These are phyloP conservation scores for Cacatua alba DNA, from an alignment of 2,113 vertebrate species.

Conservation along the genomic window DNA sequence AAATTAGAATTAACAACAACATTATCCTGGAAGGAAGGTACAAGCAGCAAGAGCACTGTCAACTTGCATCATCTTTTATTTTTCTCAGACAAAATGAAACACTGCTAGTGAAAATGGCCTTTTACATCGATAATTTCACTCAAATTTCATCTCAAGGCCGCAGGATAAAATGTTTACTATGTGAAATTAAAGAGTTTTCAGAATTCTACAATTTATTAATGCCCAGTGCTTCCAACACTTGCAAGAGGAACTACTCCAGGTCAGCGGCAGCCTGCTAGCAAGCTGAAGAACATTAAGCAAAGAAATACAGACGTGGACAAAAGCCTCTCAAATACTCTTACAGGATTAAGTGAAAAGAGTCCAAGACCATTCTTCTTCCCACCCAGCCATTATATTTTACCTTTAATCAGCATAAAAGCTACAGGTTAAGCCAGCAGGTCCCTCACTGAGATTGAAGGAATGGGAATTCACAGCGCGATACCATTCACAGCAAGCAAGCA, in stretches of 20 bases:
- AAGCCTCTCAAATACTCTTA: not conserved
- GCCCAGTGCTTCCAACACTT: not conserved
- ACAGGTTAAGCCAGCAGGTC: not conserved
- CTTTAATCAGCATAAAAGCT: not conserved
- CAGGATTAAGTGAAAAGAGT: not conserved
- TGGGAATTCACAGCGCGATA: not conserved
- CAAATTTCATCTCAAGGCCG: not conserved
- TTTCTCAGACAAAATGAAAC: not conserved
- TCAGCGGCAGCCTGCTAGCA: not conserved
- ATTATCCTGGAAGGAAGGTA: not conserved
- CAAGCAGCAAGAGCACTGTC: not conserved
- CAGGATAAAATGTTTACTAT: not conserved
- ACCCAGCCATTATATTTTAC: rapidly evolving
- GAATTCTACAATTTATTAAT: not conserved
- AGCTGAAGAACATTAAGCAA: not conserved
- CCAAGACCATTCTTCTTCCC: not conserved
- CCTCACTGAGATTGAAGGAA: not conserved
- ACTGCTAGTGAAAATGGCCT: not conserved
- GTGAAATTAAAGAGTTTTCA: not conserved
- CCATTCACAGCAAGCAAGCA: not conserved
- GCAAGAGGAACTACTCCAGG: not conserved
- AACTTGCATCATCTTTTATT: not conserved
- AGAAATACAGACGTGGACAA: not conserved
- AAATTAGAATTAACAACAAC: rapidly evolving
- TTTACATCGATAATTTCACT: not conserved